Evolutionary conservation across 2,797 vertebrate genomes (phyloP), one percentile per base, ranked within the genome.

Genomic region (Mormyrops attenuatus): DNA sequence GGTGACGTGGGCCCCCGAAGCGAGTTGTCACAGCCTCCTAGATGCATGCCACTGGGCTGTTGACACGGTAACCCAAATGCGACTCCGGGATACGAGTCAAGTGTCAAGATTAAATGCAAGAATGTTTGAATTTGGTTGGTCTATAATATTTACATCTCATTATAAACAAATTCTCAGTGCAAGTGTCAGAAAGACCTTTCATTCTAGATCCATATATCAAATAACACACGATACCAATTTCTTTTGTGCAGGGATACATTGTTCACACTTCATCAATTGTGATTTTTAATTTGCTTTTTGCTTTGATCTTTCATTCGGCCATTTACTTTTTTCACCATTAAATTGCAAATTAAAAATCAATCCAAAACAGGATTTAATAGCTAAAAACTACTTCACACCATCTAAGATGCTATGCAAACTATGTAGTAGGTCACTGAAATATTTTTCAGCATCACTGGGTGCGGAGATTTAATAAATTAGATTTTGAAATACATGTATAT

Each of bases 41-140:
- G 77, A 91, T 89, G 88, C 50, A n/a, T 85, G 77, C 86, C 88
- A 34, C 49, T 84, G 88, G 91, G 87, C 55, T 63, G 90, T 89
- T 92, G 92, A 93, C 89, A 92, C 30, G 87, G 53, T 91, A 93
- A 94, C 93, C 92, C 90, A 90, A 89, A 87, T 92, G 85, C 89
- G 89, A 90, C 92, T 92, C 49, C 77, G 88, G 89, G 91, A 90
- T 89, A 89, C 55, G 53, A 93, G 90, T 91, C 85, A 91, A 91
- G 89, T n/a, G 44, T 89, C 87, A 73, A 85, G 90, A 87, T 88
- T 89, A 77, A 88, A 88, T 52, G 89, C 55, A 80, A 30, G 57
- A 89, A 90, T 1, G 89, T 88, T 0, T 30, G 85, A 84, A 60
- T 53, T 17, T n/a, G 17, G 53, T 80, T 91, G 5, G 57, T 89